Evolutionary conservation across 2,113 vertebrate species (phyloP).

Genomic region (Entomyzon cyanotis): DNA sequence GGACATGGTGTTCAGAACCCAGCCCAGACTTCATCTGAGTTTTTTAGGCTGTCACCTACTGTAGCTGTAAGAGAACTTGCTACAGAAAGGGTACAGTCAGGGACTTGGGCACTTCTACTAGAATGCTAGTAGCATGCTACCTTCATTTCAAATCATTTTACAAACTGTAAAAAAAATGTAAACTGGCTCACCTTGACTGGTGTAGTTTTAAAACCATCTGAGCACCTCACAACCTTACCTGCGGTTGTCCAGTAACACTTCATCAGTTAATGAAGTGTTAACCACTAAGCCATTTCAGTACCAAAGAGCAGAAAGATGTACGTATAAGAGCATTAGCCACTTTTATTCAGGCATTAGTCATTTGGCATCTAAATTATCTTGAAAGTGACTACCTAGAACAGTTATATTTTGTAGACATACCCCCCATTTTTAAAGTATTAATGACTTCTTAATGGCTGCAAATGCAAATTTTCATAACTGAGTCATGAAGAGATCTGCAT

Average conservation of each 20-base stretch:
- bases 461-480: neutral
- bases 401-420: neutral
- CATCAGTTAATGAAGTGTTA: neutral
- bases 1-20: neutral
- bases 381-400: neutral
- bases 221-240: neutral
- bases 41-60: neutral
- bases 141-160: neutral
- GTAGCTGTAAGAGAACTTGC: neutral
- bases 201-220: neutral
- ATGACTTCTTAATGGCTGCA: neutral
- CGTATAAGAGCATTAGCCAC: neutral
- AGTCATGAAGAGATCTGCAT: neutral
- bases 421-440: neutral
- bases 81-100: neutral
- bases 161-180: neutral
- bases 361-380: neutral
- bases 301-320: neutral
- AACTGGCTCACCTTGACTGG: conserved; percentile 22
- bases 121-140: neutral
- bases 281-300: neutral
- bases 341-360: neutral
- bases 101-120: neutral
- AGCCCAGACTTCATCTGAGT: neutral
- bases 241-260: neutral